Conservation (phyloP, 2,797 vertebrate species). For the Benthosema pterotum region DNA sequence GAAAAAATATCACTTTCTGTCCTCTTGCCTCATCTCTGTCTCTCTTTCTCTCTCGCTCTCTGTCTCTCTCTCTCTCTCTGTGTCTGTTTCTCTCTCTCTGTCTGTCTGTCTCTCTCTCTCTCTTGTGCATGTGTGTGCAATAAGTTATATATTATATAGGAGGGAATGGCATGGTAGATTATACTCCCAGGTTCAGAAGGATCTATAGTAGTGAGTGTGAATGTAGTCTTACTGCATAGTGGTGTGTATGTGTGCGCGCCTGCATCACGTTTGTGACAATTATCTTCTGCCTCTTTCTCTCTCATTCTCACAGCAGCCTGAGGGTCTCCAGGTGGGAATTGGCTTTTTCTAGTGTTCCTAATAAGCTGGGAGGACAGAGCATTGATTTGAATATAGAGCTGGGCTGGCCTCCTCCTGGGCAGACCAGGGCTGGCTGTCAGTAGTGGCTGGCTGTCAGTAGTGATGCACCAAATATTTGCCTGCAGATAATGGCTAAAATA, state of each 20-base stretch:
- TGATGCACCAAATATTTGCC: too few species aligned
- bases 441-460: too few species aligned
- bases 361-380: not conserved
- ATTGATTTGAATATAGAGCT: slow-evolving; percentile 8
- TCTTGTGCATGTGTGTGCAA: not conserved
- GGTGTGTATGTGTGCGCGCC: slow-evolving; percentile 16
- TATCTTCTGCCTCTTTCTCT: slow-evolving; percentile 16
- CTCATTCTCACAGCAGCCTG: not conserved
- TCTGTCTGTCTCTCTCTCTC: slow-evolving; percentile 4
- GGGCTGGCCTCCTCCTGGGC: not conserved
- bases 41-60: slow-evolving; percentile 1
- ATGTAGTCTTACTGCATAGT: too few species aligned
- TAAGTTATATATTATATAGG: not conserved
- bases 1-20: not conserved
- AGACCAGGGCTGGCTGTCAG: too few species aligned
- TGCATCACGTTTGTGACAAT: slow-evolving; percentile 9
- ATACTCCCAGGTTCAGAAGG: not conserved
- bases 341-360: slow-evolving; percentile 14
- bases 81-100: not conserved
- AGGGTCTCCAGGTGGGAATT: slow-evolving; percentile 20
- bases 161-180: not conserved
- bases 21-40: not conserved
- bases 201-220: slow-evolving; percentile 11
- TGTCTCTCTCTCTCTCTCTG: slow-evolving; percentile 2
- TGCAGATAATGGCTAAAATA: too few species aligned